These are phyloP conservation scores for Cetoscarus ocellatus DNA, from an alignment of 2,797 vertebrate species.

Conservation along the genomic window DNA sequence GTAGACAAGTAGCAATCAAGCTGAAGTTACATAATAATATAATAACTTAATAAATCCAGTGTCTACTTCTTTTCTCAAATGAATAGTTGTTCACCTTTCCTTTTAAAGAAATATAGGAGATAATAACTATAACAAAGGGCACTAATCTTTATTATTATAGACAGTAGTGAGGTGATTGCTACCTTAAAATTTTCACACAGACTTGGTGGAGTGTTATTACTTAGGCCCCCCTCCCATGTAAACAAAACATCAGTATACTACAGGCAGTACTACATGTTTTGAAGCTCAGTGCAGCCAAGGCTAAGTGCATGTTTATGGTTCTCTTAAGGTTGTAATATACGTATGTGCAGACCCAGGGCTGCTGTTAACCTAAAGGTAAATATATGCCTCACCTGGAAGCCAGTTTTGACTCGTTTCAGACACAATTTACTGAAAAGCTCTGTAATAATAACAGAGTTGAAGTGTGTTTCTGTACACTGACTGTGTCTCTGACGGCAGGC, in stretches of 20 bases:
- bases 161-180: not conserved
- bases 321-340: not conserved
- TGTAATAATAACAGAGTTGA: not conserved
- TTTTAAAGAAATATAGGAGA: too few species aligned
- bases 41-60: too few species aligned
- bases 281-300: not conserved
- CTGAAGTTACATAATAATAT: too few species aligned
- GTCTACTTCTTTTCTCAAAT: too few species aligned
- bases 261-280: not conserved
- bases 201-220: not conserved
- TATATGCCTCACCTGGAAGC: not conserved
- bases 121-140: too few species aligned
- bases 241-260: not conserved
- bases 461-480: not conserved
- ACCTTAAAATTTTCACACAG: too few species aligned
- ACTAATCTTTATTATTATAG: too few species aligned
- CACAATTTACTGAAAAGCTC: not conserved
- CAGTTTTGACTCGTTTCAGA: conserved; percentile 1
- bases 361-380: conserved; percentile 7
- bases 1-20: too few species aligned
- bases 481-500: conserved; percentile 3
- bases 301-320: not conserved
- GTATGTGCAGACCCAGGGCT: not conserved
- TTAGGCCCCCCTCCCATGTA: not conserved
- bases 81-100: too few species aligned